Evolutionary conservation across 2,888 invertebrate genomes (phyloP), one percentile per base, ranked within the genome.

Genomic region (Phalera bucephala): DNA sequence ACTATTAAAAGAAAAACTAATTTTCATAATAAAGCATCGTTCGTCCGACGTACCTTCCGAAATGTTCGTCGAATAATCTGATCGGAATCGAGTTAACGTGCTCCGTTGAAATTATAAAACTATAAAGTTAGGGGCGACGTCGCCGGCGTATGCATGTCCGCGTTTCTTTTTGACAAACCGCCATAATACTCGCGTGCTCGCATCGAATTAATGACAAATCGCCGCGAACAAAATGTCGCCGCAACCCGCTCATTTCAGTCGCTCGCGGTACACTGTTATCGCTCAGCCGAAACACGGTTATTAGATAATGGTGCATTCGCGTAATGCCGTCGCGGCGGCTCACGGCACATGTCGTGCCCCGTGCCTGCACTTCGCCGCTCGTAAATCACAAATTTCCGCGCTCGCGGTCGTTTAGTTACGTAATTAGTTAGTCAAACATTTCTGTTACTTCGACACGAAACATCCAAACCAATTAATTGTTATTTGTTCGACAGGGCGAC

Each of bases 401-500:
- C 44, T 60, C 35, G 44, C 42, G 40, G 40, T 64, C 55, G 61
- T 68, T 57, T 69, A 63, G 48, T 73, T 64, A 72, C 53, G 63
- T 75, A 84, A 85, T 85, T 85, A 84, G 72, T 64, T 56, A 56
- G 52, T 64, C 64, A 66, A 77, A 72, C 63, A 63, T 72, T 71
- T 70, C 57, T 45, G 64, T 63, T 67, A 45, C 40, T 49, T 47
- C 45, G 54, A 57, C 69, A 72, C 66, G 68, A 66, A 69, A 52
- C 43, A 40, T 41, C 39, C 41, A 50, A 37, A 46, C 53, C 5
- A 40, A 52, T 51, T 44, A 49, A 55, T 39, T 55, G 40, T 19
- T 42, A 38, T 48, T 33, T 45, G 13, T 42, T 48, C 36, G 74
- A 48, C 91, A 92, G 95, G 95, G 68, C 91, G 96, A 67, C 96